Base-by-base conservation (phyloP, 2,797 vertebrate species). In the Prionace glauca region DNA sequence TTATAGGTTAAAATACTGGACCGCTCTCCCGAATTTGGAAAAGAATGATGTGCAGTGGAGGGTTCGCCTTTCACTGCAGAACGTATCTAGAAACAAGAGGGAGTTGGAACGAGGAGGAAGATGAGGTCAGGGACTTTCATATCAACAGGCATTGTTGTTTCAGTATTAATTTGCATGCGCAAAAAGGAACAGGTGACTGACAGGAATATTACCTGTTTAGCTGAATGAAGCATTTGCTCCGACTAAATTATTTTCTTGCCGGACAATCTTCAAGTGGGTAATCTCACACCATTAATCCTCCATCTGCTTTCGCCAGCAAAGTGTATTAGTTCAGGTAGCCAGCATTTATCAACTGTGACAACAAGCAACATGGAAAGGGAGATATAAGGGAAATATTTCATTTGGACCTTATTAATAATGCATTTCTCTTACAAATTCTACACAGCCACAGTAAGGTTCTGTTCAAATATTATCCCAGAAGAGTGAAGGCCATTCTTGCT, bases 321-420 rank as follows among this genome's bases (percentile, higher is more conserved):
- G 32, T n/a, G 29, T 56, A 88, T 60, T 60, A n/a, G 29, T 36
- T 41, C 65, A 92, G 65, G n/a, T 36, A 92, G 62, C 90, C 62
- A 92, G 62, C 88, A 91, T 36, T 91, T 91, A 67, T 91, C 32
- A 65, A 32, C 62, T 22, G 62, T 92, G 90, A 92, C n/a, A 69
- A 91, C 29, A 65, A 14, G 29, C 56, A 91, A 36, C 60, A 36
- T 67, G n/a, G 90, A 92, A 67, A 24, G n/a, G 18, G 65, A 69
- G n/a, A 62, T 90, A 60, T 32, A 91, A 67, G 62, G 60, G 32
- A 91, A 91, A 91, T 91, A 65, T 91, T 91, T 91, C 20, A 67
- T 92, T 67, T 69, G 20, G n/a, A 92, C n/a, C 90, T 92, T 92
- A 26, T 36, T 67, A 24, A 65, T 24, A 65, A 92, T 12, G 87